Evolutionary conservation across 1,140 invertebrate species (phyloP).

Genomic region (Wasmannia auropunctata): DNA sequence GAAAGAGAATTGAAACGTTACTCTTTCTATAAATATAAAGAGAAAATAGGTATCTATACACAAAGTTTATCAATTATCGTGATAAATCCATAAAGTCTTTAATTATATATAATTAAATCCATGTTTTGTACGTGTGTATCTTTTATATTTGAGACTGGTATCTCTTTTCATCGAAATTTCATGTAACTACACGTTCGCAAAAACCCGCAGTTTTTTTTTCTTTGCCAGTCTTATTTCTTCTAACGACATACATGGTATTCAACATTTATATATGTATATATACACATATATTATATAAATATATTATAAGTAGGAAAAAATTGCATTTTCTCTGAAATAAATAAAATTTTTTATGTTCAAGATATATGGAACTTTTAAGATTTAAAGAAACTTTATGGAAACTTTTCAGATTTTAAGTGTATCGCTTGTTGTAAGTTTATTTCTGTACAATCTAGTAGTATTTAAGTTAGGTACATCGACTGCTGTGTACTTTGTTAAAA

Average conservation of each 20-base stretch:
- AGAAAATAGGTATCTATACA: not conserved
- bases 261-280: conserved; percentile 40
- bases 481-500: not conserved
- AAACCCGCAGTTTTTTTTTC: not conserved
- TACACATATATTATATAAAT: not conserved
- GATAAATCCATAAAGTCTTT: not conserved
- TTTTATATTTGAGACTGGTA: not conserved
- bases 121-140: not conserved
- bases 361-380: not conserved
- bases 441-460: not conserved
- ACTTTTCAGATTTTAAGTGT: too few species aligned
- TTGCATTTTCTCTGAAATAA: not conserved
- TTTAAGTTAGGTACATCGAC: not conserved
- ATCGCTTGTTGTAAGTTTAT: conserved; percentile 29
- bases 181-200: conserved; percentile 5
- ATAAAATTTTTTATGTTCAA: not conserved
- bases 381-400: too few species aligned
- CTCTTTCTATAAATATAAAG: not conserved
- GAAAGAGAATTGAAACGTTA: not conserved
- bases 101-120: not conserved
- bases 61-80: not conserved
- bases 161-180: not conserved
- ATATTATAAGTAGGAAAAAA: not conserved
- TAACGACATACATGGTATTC: conserved; percentile 26
- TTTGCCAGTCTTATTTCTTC: conserved; percentile 47